These are phyloP conservation scores for Nowickia ferox DNA, from an alignment of 2,888 invertebrate genomes.

Conservation along the genomic window DNA sequence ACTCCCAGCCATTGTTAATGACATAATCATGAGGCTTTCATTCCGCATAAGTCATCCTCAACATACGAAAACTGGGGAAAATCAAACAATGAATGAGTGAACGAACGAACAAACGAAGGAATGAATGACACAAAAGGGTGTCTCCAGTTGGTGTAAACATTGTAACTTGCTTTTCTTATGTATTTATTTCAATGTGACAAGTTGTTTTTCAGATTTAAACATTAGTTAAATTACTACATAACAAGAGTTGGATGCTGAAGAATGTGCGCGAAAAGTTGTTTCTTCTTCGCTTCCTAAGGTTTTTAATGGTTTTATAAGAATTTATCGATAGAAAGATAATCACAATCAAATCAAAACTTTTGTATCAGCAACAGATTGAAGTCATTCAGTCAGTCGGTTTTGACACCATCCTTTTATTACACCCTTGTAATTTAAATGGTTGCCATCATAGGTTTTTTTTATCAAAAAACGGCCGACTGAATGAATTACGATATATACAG, in stretches of 20 bases:
- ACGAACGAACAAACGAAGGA: neutral
- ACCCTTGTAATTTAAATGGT: too few species aligned
- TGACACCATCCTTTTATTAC: too few species aligned
- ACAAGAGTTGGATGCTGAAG: neutral
- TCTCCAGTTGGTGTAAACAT: constrained; percentile 65
- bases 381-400: too few species aligned
- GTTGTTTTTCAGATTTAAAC: constrained; percentile 46
- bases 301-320: too few species aligned
- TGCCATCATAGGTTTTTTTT: too few species aligned
- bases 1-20: constrained; percentile 45
- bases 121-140: constrained; percentile 40
- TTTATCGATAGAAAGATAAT: too few species aligned
- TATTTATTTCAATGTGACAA: constrained; percentile 57
- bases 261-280: neutral
- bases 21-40: constrained; percentile 52
- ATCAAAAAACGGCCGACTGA: fast-evolving
- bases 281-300: neutral
- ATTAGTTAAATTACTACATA: constrained; percentile 16
- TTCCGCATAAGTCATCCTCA: constrained; percentile 37
- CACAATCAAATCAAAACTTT: too few species aligned
- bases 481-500: too few species aligned
- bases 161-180: neutral
- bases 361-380: too few species aligned
- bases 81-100: neutral
- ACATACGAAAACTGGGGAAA: constrained; percentile 1